phyloP scores from a whole-genome alignment of 2,797 vertebrate genomes.

The Brachymystax lenok region DNA sequence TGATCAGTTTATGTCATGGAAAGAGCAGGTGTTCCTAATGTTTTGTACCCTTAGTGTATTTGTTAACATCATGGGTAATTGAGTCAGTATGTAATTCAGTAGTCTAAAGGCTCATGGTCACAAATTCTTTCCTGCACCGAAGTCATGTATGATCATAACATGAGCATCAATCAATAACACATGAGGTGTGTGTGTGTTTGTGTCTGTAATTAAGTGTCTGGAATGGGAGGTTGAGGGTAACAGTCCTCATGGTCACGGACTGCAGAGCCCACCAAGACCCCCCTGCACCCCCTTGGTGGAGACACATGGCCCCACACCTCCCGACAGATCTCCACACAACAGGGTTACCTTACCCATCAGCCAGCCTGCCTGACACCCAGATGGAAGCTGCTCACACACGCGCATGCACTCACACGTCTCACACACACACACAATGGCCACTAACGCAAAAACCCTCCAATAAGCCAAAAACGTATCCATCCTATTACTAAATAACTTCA shows the following conservation, averaged over 20 bases:
- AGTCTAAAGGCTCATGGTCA: background rate
- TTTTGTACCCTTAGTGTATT: background rate
- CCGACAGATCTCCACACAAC: constrained; percentile 56
- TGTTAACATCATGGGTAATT: background rate
- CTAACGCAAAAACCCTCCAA: background rate
- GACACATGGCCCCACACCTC: constrained; percentile 64
- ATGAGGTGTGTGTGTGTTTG: background rate
- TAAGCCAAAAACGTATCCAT: background rate
- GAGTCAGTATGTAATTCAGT: background rate
- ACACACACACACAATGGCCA: constrained; percentile 2
- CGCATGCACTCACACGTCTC: constrained; percentile 8
- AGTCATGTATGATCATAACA: background rate
- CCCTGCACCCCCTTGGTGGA: constrained; percentile 43
- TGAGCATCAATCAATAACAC: background rate
- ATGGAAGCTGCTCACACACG: constrained; percentile 48
- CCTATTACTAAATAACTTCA: background rate
- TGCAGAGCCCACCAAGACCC: constrained; percentile 62
- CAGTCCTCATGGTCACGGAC: constrained; percentile 69
- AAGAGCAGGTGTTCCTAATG: no score
- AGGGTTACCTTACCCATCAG: constrained; percentile 55
- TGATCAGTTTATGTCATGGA: no score
- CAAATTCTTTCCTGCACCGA: background rate
- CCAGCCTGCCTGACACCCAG: constrained; percentile 63
- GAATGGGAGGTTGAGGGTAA: constrained; percentile 58
- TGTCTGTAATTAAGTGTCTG: constrained; percentile 26